These are phyloP conservation scores for Triops longicaudatus DNA, from an alignment of 1,140 invertebrate genomes.

Conservation along the genomic window DNA sequence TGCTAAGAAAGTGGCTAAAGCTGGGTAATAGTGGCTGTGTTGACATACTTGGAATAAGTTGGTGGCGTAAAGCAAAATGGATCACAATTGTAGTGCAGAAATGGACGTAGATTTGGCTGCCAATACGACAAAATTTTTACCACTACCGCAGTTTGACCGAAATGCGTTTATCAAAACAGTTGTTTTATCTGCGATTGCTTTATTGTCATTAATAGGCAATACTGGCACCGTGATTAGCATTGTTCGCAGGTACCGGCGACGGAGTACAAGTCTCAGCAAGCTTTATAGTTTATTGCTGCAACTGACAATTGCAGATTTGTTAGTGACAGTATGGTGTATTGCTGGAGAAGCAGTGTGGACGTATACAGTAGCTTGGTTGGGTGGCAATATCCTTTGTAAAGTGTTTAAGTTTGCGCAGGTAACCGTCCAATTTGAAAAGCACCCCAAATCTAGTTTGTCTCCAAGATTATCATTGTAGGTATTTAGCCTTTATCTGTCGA, in stretches of 20 bases:
- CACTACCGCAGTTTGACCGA: conserved; percentile 46
- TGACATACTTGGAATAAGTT: too few relatives aligned
- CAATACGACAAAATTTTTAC: not conserved
- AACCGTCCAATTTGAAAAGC: conserved; percentile 18
- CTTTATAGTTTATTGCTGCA: conserved; percentile 53
- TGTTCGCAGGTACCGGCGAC: conserved; percentile 42
- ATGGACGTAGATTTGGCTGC: not conserved
- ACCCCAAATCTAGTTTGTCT: too few relatives aligned
- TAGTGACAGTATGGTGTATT: conserved; percentile 71
- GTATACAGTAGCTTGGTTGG: conserved; percentile 68
- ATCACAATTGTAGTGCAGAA: too few relatives aligned
- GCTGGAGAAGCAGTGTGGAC: conserved; percentile 66
- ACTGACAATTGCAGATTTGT: conserved; percentile 53
- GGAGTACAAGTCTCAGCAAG: conserved; percentile 49
- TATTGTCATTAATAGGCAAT: conserved; percentile 63
- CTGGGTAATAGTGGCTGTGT: too few relatives aligned
- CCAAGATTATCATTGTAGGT: conserved; percentile 40
- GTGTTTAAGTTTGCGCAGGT: conserved; percentile 66
- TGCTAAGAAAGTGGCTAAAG: not conserved
- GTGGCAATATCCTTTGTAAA: conserved; percentile 66
- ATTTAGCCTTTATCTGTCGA: conserved; percentile 72
- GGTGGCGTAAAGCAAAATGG: too few relatives aligned
- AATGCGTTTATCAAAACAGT: conserved; percentile 51
- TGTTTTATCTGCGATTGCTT: conserved; percentile 55
- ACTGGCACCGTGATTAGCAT: conserved; percentile 64